Evolutionary conservation across 2,797 vertebrate genomes (phyloP).

Genomic region (Linurgus olivaceus): DNA sequence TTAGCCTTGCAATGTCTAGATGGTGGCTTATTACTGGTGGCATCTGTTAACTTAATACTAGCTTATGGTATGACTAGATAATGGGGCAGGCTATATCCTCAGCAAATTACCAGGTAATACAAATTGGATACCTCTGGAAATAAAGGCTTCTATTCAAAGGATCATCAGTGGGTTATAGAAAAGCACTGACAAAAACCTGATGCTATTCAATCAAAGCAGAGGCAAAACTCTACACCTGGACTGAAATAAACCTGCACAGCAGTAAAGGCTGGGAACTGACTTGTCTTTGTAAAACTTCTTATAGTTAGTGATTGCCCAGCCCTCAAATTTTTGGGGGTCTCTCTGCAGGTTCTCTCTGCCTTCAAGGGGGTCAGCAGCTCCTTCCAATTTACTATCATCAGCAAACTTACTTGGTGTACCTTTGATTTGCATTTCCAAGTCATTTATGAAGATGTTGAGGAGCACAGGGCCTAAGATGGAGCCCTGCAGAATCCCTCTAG

Average conservation of each 20-base stretch:
- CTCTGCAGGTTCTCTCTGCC: background rate
- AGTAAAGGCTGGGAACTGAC: background rate
- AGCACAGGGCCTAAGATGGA: background rate
- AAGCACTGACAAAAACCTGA: background rate
- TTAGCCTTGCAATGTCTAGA: background rate
- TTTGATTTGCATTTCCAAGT: background rate
- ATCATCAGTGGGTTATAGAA: background rate
- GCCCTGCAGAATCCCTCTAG: background rate
- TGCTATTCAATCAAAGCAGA: background rate
- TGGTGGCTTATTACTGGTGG: background rate
- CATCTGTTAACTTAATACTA: background rate
- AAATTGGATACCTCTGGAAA: background rate
- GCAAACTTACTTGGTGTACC: background rate
- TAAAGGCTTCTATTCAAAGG: background rate
- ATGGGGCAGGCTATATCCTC: background rate
- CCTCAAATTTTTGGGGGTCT: fast-evolving
- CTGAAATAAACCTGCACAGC: fast-evolving
- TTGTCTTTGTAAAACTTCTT: background rate
- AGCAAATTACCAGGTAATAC: background rate
- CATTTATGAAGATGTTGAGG: background rate
- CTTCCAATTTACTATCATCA: background rate
- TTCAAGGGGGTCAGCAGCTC: background rate
- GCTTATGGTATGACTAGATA: background rate
- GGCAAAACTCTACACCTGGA: background rate
- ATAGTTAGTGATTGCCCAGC: background rate